These are phyloP conservation scores for Smutsia gigantea DNA, from an alignment of 2,797 vertebrate genomes.

Conservation along the genomic window DNA sequence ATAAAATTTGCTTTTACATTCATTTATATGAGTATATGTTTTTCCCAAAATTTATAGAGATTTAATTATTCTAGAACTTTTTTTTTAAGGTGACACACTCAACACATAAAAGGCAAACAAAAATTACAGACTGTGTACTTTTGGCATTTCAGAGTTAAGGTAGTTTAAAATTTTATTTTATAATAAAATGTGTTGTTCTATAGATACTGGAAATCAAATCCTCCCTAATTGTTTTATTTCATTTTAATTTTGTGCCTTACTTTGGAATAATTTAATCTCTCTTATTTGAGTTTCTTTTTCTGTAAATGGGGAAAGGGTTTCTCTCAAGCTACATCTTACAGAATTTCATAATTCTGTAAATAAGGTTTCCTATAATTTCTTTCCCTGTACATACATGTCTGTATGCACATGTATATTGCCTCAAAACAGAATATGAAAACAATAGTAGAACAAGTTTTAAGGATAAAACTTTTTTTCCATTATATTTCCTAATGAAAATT, in stretches of 20 bases:
- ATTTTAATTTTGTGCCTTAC: constrained; percentile 25
- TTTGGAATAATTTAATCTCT: not conserved
- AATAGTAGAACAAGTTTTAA: not conserved
- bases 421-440: not conserved
- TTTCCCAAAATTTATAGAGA: not conserved
- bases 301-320: not conserved
- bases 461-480: not conserved
- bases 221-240: not conserved
- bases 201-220: not conserved
- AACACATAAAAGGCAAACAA: not conserved
- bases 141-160: not conserved
- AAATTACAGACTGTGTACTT: not conserved
- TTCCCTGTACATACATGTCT: not conserved
- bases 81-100: not conserved
- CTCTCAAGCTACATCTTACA: not conserved
- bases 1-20: not conserved
- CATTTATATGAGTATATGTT: not conserved
- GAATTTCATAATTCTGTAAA: not conserved
- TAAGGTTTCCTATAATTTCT: not conserved
- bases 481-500: not conserved
- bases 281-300: not conserved
- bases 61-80: not conserved
- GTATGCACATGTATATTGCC: not conserved
- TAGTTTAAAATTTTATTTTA: not conserved
- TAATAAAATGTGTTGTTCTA: not conserved